phyloP scores from a whole-genome alignment of 2,888 invertebrate genomes.

The Temnothorax rugatulus region DNA sequence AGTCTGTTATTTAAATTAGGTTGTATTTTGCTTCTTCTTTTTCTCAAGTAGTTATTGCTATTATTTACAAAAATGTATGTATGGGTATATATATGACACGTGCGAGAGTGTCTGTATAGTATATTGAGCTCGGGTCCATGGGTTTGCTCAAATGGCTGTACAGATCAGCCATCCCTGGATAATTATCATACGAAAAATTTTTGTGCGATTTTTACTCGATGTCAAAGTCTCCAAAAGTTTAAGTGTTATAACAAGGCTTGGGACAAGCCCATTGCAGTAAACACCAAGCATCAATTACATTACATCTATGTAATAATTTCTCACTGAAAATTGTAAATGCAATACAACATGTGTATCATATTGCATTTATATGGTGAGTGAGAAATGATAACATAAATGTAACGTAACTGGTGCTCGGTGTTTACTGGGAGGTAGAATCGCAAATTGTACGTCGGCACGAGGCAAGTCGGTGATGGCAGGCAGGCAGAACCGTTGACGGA shows the following conservation, averaged over 20 bases:
- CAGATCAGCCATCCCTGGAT: background rate
- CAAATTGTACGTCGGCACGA: background rate
- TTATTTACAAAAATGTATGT: background rate
- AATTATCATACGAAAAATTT: background rate
- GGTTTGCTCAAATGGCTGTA: background rate
- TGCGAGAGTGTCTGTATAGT: background rate
- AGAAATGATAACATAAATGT: too few species aligned
- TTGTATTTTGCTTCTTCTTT: background rate
- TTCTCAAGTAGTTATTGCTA: background rate
- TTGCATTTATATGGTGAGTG: too few species aligned
- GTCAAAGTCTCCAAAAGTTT: background rate
- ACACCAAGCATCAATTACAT: too few species aligned
- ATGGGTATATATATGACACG: background rate
- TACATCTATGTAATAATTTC: too few species aligned
- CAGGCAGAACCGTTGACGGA: slow-evolving; percentile 21
- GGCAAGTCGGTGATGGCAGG: background rate
- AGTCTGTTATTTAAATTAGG: background rate
- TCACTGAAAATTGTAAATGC: too few species aligned
- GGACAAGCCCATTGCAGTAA: too few species aligned
- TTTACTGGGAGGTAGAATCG: background rate
- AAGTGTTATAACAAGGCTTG: too few species aligned
- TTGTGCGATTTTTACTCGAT: too few species aligned
- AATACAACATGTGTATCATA: too few species aligned
- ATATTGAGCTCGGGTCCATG: background rate
- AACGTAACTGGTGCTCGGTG: too few species aligned